These are phyloP conservation scores for Manis javanica DNA, from an alignment of 2,797 vertebrate species.

Conservation along the genomic window DNA sequence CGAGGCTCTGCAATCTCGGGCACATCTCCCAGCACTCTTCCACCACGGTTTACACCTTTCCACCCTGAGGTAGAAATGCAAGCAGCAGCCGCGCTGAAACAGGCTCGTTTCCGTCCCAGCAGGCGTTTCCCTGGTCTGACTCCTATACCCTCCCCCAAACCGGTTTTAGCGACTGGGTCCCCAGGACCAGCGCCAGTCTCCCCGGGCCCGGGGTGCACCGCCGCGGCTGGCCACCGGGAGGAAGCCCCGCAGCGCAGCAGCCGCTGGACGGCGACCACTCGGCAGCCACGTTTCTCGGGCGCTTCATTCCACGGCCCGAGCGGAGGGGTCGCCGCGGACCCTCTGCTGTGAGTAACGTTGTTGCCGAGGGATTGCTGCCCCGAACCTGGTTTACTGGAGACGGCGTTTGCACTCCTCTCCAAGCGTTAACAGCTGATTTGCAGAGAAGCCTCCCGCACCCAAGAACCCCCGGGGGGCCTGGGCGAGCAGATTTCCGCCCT, in stretches of 20 bases:
- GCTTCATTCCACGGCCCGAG: neutral
- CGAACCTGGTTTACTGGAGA: neutral
- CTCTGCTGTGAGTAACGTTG: rapidly evolving
- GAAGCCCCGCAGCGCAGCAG: neutral
- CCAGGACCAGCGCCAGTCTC: rapidly evolving
- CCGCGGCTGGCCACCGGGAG: neutral
- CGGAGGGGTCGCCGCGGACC: no score
- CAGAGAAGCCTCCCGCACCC: neutral
- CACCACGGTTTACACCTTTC: neutral
- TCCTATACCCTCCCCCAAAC: neutral
- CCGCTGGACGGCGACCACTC: rapidly evolving
- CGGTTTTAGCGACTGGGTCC: rapidly evolving
- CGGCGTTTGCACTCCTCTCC: neutral
- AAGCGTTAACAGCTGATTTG: neutral
- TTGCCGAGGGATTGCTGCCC: rapidly evolving
- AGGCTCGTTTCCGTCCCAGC: neutral
- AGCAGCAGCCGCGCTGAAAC: neutral
- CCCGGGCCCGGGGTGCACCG: neutral
- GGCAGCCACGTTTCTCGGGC: neutral
- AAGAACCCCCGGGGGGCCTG: rapidly evolving
- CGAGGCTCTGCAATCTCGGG: neutral
- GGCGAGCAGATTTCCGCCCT: rapidly evolving
- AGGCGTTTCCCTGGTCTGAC: neutral
- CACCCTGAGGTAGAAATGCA: neutral
- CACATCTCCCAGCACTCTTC: neutral